phyloP scores from a whole-genome alignment of 2,888 invertebrate genomes.

The Drosophila ustulata region DNA sequence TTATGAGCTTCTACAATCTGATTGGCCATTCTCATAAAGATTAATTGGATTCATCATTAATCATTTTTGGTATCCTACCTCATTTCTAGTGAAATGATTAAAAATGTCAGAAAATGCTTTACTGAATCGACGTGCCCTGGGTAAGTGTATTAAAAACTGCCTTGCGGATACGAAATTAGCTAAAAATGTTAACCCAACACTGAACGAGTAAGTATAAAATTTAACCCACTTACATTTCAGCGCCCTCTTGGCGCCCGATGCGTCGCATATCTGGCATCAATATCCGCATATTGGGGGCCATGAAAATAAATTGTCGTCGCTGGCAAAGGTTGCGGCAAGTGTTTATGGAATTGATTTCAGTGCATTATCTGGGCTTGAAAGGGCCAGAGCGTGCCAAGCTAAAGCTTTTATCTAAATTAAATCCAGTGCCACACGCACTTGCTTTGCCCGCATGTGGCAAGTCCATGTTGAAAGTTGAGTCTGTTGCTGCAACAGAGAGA shows the following conservation, averaged over 20 bases:
- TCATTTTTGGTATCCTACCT: too few relatives aligned
- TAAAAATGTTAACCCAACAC: not conserved
- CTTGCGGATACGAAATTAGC: slow-evolving; percentile 45
- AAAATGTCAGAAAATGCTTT: too few relatives aligned
- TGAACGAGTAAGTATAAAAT: slow-evolving; percentile 3
- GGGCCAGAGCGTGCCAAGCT: slow-evolving; percentile 15
- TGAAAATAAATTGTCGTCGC: slow-evolving; percentile 75
- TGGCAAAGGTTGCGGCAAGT: slow-evolving; percentile 63
- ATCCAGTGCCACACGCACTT: slow-evolving; percentile 49
- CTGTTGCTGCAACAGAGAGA: slow-evolving; percentile 19
- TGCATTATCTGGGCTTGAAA: slow-evolving; percentile 55
- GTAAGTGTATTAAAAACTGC: slow-evolving; percentile 8
- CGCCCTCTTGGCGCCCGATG: too few relatives aligned
- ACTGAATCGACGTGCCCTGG: not conserved
- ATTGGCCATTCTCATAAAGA: too few relatives aligned
- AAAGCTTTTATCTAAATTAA: slow-evolving; percentile 81
- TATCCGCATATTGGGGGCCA: slow-evolving; percentile 33
- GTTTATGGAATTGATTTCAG: slow-evolving; percentile 75
- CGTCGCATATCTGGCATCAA: slow-evolving; percentile 14
- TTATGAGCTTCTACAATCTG: too few relatives aligned
- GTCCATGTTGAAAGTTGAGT: slow-evolving; percentile 30
- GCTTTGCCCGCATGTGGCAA: slow-evolving; percentile 22
- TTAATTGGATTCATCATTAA: too few relatives aligned
- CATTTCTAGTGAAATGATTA: not conserved
- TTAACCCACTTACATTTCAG: slow-evolving; percentile 9